These are phyloP conservation scores for Neuroterus valhalla DNA, from an alignment of 1,140 invertebrate species.

Conservation along the genomic window DNA sequence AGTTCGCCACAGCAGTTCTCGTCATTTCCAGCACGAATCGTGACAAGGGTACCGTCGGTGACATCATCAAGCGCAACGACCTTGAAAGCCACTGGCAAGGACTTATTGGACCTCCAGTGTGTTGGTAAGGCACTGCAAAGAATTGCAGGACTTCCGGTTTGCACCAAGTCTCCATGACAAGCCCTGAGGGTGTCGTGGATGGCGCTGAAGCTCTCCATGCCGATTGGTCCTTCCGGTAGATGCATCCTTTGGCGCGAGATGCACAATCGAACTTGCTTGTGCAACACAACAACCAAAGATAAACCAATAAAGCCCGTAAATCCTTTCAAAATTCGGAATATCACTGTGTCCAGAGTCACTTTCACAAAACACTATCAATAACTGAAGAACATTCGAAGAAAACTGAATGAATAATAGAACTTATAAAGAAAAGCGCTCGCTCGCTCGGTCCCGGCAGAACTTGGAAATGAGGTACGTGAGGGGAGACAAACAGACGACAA, in stretches of 20 bases:
- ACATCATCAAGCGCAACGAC: conserved; percentile 93
- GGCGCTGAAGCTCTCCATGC: conserved; percentile 82
- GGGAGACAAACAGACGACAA: conserved; percentile 32
- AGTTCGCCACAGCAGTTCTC: conserved; percentile 97
- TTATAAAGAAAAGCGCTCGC: not conserved
- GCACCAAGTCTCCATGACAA: conserved; percentile 91
- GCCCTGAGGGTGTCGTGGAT: conserved; percentile 88
- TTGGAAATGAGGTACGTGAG: not conserved
- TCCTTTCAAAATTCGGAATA: not conserved
- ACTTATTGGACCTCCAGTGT: conserved; percentile 98
- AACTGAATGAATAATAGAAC: not conserved
- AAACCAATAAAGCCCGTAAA: conserved; percentile 10
- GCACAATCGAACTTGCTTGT: not conserved
- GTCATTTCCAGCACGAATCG: conserved; percentile 95
- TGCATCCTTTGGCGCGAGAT: conserved; percentile 69
- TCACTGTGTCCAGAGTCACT: conserved; percentile 8
- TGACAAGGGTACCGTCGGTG: conserved; percentile 94
- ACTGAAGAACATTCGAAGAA: conserved; percentile 29
- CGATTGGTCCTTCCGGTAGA: conserved; percentile 76
- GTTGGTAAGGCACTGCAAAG: conserved; percentile 91
- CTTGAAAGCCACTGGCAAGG: conserved; percentile 94
- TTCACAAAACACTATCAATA: conserved; percentile 9
- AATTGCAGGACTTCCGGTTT: conserved; percentile 93
- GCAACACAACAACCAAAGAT: not conserved
- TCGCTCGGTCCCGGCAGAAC: not conserved